A percentile compares a stretch with the other conserved stretches of the same genome.
phyloP scores from a whole-genome alignment of 2,797 vertebrate genomes.

The Aphelocoma californica region DNA sequence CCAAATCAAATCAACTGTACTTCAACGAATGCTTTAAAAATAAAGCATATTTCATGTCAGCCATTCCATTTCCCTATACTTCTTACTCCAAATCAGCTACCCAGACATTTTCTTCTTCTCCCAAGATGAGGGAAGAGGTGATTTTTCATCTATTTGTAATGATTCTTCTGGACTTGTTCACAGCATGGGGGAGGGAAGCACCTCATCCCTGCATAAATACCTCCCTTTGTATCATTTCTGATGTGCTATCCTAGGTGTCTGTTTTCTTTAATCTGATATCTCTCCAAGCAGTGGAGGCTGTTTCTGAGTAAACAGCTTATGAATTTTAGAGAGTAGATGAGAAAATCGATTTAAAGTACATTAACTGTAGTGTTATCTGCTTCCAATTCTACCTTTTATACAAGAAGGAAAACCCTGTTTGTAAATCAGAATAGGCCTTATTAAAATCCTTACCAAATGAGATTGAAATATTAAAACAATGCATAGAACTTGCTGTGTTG shows the following conservation, averaged over 20 bases:
- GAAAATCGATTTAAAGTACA: constrained; percentile 13
- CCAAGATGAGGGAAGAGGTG: not conserved
- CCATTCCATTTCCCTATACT: constrained; percentile 1
- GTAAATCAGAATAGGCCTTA: not conserved
- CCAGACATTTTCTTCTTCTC: constrained; percentile 6
- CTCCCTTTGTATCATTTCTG: constrained; percentile 14
- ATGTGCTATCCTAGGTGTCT: not conserved
- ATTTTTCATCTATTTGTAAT: constrained; percentile 17
- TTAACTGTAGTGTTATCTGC: not conserved
- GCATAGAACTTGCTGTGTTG: not conserved
- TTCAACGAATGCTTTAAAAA: constrained; percentile 45
- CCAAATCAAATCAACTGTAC: constrained; percentile 16
- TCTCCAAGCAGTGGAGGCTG: not conserved
- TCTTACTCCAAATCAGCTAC: constrained; percentile 14
- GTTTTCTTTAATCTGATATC: constrained; percentile 32
- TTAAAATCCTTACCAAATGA: not conserved
- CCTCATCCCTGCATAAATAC: constrained; percentile 6
- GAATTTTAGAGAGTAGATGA: constrained; percentile 29
- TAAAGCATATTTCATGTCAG: constrained; percentile 11
- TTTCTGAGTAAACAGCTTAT: constrained; percentile 30
- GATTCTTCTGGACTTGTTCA: constrained; percentile 5
- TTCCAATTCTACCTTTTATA: not conserved
- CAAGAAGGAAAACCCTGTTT: not conserved
- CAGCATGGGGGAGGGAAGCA: constrained; percentile 12
- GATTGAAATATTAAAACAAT: not conserved